Conservation (phyloP, 1,140 invertebrate genomes). For the Drosophila malerkotliana region DNA sequence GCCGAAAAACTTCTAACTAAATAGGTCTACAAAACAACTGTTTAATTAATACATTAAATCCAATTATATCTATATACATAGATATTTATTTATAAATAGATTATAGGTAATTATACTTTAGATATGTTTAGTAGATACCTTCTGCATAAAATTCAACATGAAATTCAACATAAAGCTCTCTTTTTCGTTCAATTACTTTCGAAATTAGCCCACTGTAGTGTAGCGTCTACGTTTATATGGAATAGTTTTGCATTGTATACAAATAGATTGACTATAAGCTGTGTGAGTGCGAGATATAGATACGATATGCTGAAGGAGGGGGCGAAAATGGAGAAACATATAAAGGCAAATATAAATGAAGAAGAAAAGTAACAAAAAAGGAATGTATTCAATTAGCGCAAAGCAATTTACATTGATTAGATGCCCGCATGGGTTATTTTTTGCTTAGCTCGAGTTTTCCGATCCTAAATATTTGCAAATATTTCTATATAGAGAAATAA, state of each 20-base stretch:
- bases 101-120: no score
- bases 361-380: neutral
- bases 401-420: slow-evolving; percentile 27
- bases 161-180: no score
- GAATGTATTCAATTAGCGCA: slow-evolving; percentile 43
- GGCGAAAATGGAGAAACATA: neutral
- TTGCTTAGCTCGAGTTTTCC: slow-evolving; percentile 4
- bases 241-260: slow-evolving; percentile 76
- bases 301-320: neutral
- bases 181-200: no score
- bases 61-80: no score
- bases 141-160: no score
- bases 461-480: neutral
- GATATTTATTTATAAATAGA: no score
- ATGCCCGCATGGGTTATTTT: slow-evolving; percentile 12
- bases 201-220: neutral
- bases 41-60: no score
- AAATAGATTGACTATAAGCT: slow-evolving; percentile 69
- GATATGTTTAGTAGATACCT: no score
- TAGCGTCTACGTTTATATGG: slow-evolving; percentile 17
- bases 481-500: neutral
- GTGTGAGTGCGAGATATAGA: slow-evolving; percentile 13
- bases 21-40: no score
- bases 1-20: no score
- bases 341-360: neutral